These are phyloP conservation scores for Phortica okadai DNA, from an alignment of 2,888 invertebrate genomes.

Conservation along the genomic window DNA sequence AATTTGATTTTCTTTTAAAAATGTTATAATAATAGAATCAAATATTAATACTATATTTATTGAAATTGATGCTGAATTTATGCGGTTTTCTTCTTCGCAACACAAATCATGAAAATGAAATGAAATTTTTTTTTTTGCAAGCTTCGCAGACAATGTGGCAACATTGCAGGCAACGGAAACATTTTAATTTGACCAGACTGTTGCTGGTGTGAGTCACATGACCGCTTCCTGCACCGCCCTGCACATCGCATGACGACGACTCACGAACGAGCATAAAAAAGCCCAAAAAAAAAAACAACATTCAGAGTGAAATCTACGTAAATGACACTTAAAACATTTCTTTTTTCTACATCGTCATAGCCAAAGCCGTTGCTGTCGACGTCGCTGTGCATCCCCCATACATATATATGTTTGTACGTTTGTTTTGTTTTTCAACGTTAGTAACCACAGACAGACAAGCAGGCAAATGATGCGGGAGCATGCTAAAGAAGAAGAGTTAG, in stretches of 20 bases:
- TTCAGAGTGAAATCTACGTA: constrained; percentile 35
- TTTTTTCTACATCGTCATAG: constrained; percentile 29
- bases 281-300: neutral
- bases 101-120: neutral
- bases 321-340: constrained; percentile 64
- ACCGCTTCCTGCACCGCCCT: constrained; percentile 22
- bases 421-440: constrained; percentile 1
- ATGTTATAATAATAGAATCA: too few species aligned
- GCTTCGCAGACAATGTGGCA: constrained; percentile 8
- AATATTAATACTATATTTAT: too few species aligned
- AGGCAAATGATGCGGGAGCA: neutral
- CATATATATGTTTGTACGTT: neutral
- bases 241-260: neutral
- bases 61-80: too few species aligned
- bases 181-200: constrained; percentile 64
- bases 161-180: constrained; percentile 57
- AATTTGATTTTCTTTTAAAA: too few species aligned
- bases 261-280: neutral
- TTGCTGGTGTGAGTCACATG: constrained; percentile 40
- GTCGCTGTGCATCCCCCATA: neutral
- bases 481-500: neutral
- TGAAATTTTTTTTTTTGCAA: neutral
- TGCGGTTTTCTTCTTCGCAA: too few species aligned
- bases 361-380: constrained; percentile 19
- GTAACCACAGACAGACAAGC: constrained; percentile 32